Percentiles rank a stretch among this genome's conserved stretches.
These are phyloP conservation scores for Erethizon dorsatum DNA, from an alignment of 2,797 vertebrate species.

Conservation along the genomic window DNA sequence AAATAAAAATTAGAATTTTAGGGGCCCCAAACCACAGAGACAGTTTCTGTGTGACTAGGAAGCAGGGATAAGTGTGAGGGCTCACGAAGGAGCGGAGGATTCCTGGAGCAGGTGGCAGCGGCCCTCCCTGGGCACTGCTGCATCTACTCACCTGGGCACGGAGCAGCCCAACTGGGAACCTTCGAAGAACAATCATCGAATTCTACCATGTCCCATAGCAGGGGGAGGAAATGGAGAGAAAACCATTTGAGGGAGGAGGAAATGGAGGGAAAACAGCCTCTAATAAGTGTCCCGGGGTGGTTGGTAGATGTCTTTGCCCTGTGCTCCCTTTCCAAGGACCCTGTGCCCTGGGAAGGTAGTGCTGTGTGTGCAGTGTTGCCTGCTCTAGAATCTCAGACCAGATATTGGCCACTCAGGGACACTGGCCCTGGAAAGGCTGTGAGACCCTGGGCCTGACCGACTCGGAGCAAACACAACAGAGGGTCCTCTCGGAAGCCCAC, in stretches of 20 bases:
- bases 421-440: background rate
- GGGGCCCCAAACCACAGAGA: background rate
- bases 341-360: background rate
- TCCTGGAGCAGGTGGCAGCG: too few species aligned
- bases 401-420: background rate
- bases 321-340: background rate
- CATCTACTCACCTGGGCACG: background rate
- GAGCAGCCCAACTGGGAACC: background rate
- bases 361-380: background rate
- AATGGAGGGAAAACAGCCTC: background rate
- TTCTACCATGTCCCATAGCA: background rate
- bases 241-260: background rate
- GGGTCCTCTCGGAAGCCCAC: background rate
- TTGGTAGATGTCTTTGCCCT: rapidly evolving
- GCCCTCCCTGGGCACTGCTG: background rate
- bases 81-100: background rate
- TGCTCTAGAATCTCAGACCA: background rate
- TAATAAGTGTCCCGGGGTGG: background rate
- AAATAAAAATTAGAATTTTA: constrained; percentile 31
- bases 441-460: background rate
- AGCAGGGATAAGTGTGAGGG: background rate
- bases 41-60: background rate
- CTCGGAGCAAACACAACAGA: background rate
- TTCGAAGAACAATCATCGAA: background rate
- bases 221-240: background rate